These are phyloP conservation scores for Erynnis tages DNA, from an alignment of 2,888 invertebrate genomes.

Conservation along the genomic window DNA sequence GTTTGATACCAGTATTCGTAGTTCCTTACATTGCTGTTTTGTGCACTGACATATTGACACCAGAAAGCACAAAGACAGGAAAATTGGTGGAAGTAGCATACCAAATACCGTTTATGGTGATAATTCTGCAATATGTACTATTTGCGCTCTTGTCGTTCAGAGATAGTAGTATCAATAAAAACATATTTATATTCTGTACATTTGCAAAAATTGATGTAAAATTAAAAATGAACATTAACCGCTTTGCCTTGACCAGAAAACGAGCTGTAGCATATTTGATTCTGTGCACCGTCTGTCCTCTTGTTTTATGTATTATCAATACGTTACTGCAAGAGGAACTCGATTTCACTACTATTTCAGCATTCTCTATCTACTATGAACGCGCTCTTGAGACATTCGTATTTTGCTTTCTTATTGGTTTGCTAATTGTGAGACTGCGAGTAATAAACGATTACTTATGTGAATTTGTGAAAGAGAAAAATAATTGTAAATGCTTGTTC, in stretches of 20 bases:
- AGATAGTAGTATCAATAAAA: slow-evolving; percentile 1
- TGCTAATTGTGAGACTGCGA: slow-evolving; percentile 44
- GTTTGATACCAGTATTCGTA: neutral
- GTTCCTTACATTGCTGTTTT: neutral
- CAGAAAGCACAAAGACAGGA: neutral
- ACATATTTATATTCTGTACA: slow-evolving; percentile 10
- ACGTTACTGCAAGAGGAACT: neutral
- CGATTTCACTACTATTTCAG: neutral
- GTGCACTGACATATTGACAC: too few relatives aligned
- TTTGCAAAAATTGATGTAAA: slow-evolving; percentile 26
- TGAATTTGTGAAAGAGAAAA: slow-evolving; percentile 45
- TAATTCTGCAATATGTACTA: slow-evolving; percentile 8
- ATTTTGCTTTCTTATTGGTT: slow-evolving; percentile 48
- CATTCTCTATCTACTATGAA: slow-evolving; percentile 21
- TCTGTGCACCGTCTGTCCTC: slow-evolving; percentile 6
- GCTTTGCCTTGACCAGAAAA: neutral
- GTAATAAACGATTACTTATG: slow-evolving; percentile 49
- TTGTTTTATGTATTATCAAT: slow-evolving; percentile 8
- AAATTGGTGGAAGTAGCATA: neutral
- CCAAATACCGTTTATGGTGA: slow-evolving; percentile 4
- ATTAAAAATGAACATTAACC: slow-evolving; percentile 21
- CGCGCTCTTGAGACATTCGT: slow-evolving; percentile 24
- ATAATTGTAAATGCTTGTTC: slow-evolving; percentile 31
- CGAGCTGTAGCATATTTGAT: neutral
- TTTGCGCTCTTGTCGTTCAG: neutral